phyloP scores from a whole-genome alignment of 2,113 vertebrate genomes.

The Rallus limicola region DNA sequence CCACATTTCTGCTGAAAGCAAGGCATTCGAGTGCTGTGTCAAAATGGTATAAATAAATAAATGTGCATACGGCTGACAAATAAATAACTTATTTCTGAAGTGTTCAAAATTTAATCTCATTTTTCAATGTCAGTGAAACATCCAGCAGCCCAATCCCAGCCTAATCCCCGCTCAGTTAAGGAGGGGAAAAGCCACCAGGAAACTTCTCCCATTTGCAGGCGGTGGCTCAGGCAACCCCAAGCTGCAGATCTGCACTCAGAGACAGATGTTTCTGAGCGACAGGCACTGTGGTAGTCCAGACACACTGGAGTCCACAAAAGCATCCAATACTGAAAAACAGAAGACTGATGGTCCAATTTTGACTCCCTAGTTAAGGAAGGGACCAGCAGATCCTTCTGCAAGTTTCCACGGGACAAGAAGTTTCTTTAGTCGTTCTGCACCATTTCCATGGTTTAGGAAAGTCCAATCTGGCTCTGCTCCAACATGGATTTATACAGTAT shows the following conservation, averaged over 20 bases:
- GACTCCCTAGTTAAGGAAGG: not conserved
- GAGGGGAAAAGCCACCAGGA: not conserved
- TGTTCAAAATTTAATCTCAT: not conserved
- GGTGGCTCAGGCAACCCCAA: not conserved
- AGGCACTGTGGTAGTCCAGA: not conserved
- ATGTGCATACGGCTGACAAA: not conserved
- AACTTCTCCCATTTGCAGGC: not conserved
- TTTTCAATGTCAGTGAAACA: not conserved
- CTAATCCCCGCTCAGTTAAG: not conserved
- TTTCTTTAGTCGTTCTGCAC: not conserved
- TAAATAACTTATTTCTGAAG: not conserved
- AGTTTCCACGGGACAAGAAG: fast-evolving
- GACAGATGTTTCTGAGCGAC: not conserved
- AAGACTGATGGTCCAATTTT: not conserved
- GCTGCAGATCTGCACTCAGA: not conserved
- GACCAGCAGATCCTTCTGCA: not conserved
- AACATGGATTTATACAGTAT: not conserved
- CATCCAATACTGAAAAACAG: not conserved
- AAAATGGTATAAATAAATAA: not conserved
- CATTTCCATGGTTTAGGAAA: not conserved
- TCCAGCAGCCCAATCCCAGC: not conserved
- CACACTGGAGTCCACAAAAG: not conserved
- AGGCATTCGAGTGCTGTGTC: not conserved
- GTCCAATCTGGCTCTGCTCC: not conserved
- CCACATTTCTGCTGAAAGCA: not conserved